These are phyloP conservation scores for Nemoura dubitans DNA, from an alignment of 2,888 invertebrate species.

Conservation along the genomic window DNA sequence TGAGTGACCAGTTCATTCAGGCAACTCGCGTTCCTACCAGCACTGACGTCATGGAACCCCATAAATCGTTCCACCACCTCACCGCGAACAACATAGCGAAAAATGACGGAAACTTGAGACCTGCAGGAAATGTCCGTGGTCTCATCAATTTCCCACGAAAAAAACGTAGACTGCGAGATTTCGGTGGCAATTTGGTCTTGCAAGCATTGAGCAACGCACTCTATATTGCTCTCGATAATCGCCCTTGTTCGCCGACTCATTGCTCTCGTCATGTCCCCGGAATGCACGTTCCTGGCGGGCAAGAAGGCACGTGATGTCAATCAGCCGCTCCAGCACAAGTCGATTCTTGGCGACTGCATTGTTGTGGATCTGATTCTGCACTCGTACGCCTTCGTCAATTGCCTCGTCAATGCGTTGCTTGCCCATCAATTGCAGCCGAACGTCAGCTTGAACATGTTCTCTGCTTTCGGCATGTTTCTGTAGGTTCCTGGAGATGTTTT, in stretches of 20 bases:
- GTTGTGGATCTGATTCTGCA: slow-evolving; percentile 18
- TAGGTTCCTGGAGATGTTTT: too few species aligned
- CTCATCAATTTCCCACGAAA: slow-evolving; percentile 28
- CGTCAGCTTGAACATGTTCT: too few species aligned
- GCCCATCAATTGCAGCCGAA: too few species aligned
- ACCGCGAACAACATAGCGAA: slow-evolving; percentile 3
- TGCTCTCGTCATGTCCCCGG: slow-evolving; percentile 15
- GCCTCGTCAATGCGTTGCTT: neutral
- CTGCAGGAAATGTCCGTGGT: slow-evolving; percentile 19
- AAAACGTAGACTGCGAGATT: neutral
- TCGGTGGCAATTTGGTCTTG: slow-evolving; percentile 10
- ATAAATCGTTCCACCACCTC: slow-evolving; percentile 34
- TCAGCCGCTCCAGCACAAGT: neutral
- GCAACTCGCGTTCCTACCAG: slow-evolving; percentile 8
- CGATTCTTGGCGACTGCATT: slow-evolving; percentile 30
- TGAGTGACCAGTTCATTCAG: neutral
- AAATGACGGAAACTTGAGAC: slow-evolving; percentile 16
- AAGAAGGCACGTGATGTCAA: neutral
- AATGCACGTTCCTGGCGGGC: neutral
- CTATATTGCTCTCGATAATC: slow-evolving; percentile 17
- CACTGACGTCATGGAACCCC: slow-evolving; percentile 36
- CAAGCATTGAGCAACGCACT: neutral
- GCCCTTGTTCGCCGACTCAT: slow-evolving; percentile 3
- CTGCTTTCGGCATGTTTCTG: too few species aligned
- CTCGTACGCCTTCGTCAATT: neutral